Conservation (phyloP, 2,888 invertebrate genomes). For the Phyllotreta cruciferae region DNA sequence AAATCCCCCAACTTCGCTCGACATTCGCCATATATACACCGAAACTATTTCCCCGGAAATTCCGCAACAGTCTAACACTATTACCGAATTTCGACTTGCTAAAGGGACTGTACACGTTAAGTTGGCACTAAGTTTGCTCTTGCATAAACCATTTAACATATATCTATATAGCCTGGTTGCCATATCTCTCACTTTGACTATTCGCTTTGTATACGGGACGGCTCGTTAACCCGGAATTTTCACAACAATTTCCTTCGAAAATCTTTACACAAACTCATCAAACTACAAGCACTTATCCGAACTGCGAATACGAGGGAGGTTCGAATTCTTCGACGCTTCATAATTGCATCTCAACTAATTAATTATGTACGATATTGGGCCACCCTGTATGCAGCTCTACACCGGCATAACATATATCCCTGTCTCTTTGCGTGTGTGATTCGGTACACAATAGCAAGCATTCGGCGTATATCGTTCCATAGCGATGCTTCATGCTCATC, state of each 20-base stretch:
- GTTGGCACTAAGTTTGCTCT: conserved; percentile 50
- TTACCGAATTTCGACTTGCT: conserved; percentile 11
- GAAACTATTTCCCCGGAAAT: conserved; percentile 9
- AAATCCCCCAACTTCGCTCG: too few relatives aligned
- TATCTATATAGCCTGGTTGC: conserved; percentile 57
- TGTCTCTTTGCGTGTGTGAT: conserved; percentile 2
- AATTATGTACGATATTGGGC: too few relatives aligned
- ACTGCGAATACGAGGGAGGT: too few relatives aligned
- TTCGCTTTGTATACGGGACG: background rate
- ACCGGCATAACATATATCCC: too few relatives aligned
- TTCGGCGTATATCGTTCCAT: background rate
- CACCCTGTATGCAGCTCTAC: too few relatives aligned
- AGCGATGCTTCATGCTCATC: conserved; percentile 8
- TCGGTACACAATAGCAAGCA: conserved; percentile 3
- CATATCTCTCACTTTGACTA: conserved; percentile 17
- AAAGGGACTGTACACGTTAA: conserved; percentile 14
- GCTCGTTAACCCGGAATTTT: conserved; percentile 1
- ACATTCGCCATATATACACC: background rate
- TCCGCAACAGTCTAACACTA: conserved; percentile 5
- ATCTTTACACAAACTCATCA: too few relatives aligned
- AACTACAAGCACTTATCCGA: too few relatives aligned
- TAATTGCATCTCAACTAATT: too few relatives aligned
- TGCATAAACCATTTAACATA: conserved; percentile 61
- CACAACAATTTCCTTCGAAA: too few relatives aligned
- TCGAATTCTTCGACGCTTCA: too few relatives aligned